Evolutionary conservation across 2,797 vertebrate species (phyloP).

Genomic region (Synanceia verrucosa): DNA sequence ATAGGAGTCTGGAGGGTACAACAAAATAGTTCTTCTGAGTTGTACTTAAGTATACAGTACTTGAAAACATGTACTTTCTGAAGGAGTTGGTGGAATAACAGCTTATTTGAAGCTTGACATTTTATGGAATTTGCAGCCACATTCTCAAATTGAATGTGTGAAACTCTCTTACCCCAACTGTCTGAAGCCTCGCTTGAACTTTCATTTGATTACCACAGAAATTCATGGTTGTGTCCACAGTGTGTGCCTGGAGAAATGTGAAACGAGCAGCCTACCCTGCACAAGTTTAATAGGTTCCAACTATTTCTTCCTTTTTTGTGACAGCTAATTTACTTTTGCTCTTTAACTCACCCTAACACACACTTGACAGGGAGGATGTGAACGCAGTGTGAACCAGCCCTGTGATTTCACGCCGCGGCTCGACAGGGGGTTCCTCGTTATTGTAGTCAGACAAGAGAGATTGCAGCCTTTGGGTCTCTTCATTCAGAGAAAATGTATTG

Average conservation of each 20-base stretch:
- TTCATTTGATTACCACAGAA: constrained; percentile 34
- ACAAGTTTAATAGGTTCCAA: constrained; percentile 53
- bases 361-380: constrained; percentile 44
- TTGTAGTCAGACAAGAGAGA: constrained; percentile 33
- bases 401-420: constrained; percentile 49
- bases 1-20: no score
- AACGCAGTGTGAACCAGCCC: constrained; percentile 48
- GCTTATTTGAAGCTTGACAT: constrained; percentile 41
- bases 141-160: constrained; percentile 40
- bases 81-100: constrained; percentile 7
- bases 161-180: constrained; percentile 17
- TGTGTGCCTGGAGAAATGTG: constrained; percentile 53
- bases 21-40: background rate
- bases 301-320: constrained; percentile 53
- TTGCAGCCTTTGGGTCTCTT: background rate
- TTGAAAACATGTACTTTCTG: background rate
- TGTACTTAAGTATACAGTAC: background rate
- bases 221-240: constrained; percentile 26
- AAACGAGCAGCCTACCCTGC: constrained; percentile 33
- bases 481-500: background rate
- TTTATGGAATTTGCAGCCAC: constrained; percentile 25
- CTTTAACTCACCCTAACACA: constrained; percentile 46
- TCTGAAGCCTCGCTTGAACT: constrained; percentile 35
- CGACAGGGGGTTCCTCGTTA: constrained; percentile 39
- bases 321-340: constrained; percentile 75